A percentile compares a stretch with the other conserved stretches of the same genome.
Conservation (phyloP, 2,888 invertebrate genomes). For the Machimus rusticus region DNA sequence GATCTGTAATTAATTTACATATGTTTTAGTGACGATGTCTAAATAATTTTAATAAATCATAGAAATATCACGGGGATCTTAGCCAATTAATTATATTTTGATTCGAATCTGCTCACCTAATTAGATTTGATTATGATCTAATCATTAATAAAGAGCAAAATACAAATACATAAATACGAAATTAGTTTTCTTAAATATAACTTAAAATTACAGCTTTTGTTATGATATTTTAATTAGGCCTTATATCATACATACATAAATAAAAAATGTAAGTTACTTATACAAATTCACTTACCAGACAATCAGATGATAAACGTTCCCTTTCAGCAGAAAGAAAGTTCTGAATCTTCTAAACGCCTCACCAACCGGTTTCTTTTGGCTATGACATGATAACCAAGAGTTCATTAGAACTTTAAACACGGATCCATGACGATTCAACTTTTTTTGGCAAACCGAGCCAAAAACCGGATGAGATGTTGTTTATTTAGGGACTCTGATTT, state of each 20-base stretch:
- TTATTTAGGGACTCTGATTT: not conserved
- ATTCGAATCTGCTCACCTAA: not conserved
- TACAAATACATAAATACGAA: too few species aligned
- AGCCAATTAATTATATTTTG: not conserved
- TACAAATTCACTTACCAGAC: not conserved
- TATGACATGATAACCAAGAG: not conserved
- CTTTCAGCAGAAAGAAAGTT: not conserved
- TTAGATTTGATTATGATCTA: not conserved
- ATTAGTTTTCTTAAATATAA: not conserved
- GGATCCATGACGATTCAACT: not conserved
- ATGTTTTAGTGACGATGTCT: not conserved
- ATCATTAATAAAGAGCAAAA: not conserved
- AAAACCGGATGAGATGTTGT: not conserved
- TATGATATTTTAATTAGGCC: not conserved
- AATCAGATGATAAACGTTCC: not conserved
- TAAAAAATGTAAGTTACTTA: not conserved
- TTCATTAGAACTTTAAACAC: constrained; percentile 5
- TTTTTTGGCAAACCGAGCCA: not conserved
- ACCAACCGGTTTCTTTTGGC: not conserved
- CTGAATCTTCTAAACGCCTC: not conserved
- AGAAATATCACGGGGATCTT: not conserved
- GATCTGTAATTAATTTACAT: not conserved
- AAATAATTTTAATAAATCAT: not conserved
- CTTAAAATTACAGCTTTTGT: not conserved
- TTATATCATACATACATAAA: too few species aligned